Percentiles rank a stretch among this genome's conserved stretches.
Evolutionary conservation across 2,113 vertebrate species (phyloP).

Genomic region (Hypanus sabinus): DNA sequence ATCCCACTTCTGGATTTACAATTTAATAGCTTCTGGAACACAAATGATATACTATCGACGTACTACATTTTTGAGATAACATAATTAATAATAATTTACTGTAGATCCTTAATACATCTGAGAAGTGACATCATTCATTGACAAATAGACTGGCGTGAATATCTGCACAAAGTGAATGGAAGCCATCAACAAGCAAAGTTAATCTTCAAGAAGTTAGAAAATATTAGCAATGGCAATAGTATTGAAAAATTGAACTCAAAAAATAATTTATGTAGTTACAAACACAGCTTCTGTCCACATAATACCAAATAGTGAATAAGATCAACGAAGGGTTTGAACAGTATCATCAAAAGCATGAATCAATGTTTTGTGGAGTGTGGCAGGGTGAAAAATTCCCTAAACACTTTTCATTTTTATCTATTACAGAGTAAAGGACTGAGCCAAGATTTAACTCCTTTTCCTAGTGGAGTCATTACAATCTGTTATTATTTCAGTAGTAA

Average conservation of each 20-base stretch:
- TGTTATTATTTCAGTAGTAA: background rate
- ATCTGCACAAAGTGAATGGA: background rate
- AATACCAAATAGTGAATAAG: background rate
- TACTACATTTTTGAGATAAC: background rate
- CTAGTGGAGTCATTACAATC: background rate
- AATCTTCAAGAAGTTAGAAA: background rate
- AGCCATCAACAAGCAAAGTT: background rate
- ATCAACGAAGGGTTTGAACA: background rate
- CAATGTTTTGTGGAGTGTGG: background rate
- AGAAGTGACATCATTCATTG: background rate
- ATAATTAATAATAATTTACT: too few species aligned
- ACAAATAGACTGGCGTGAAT: background rate
- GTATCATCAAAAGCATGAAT: background rate
- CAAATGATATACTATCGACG: background rate
- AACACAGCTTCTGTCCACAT: background rate
- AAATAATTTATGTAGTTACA: background rate
- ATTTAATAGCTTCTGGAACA: background rate
- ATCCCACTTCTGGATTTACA: too few species aligned
- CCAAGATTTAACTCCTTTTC: background rate
- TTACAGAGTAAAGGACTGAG: background rate
- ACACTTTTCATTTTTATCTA: background rate
- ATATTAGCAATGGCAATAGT: background rate
- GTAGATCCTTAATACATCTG: background rate
- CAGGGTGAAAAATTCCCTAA: background rate
- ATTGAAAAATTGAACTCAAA: background rate